Conservation (phyloP, 2,113 vertebrate genomes). For the Odontophorus gujanensis region DNA sequence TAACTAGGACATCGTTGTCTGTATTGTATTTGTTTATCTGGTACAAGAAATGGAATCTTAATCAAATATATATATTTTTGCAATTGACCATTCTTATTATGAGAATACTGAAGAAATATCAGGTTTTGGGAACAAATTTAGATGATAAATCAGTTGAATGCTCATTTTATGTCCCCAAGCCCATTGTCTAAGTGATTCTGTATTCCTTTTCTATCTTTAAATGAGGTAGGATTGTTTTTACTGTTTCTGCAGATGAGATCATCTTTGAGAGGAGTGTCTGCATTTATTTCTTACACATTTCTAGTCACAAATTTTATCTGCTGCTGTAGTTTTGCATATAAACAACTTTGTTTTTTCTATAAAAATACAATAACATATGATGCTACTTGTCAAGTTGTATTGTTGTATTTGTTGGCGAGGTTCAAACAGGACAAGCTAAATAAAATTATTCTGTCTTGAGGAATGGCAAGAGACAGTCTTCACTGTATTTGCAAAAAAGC, state of each 20-base stretch:
- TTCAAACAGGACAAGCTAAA: constrained; percentile 19
- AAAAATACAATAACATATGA: background rate
- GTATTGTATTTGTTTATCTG: constrained; percentile 5
- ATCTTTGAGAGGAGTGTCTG: constrained; percentile 21
- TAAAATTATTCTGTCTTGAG: background rate
- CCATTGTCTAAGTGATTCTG: constrained; percentile 27
- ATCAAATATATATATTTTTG: constrained; percentile 9
- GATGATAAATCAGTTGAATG: constrained; percentile 40
- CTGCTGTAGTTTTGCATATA: constrained; percentile 35
- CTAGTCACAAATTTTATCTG: constrained; percentile 39
- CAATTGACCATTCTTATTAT: background rate
- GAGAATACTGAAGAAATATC: background rate
- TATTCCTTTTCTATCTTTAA: constrained; percentile 22
- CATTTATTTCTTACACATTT: constrained; percentile 40
- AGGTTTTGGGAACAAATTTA: constrained; percentile 16
- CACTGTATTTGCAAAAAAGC: background rate
- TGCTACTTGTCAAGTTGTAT: background rate
- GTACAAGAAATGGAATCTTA: background rate
- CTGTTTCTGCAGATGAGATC: background rate
- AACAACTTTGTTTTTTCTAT: background rate
- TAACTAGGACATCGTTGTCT: background rate
- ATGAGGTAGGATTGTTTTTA: constrained; percentile 26
- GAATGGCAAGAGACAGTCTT: background rate
- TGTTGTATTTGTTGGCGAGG: background rate
- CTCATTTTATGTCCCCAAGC: background rate